A percentile compares a stretch with the other conserved stretches of the same genome.
These are phyloP conservation scores for Cyphomyrmex costatus DNA, from an alignment of 1,140 invertebrate genomes.

Conservation along the genomic window DNA sequence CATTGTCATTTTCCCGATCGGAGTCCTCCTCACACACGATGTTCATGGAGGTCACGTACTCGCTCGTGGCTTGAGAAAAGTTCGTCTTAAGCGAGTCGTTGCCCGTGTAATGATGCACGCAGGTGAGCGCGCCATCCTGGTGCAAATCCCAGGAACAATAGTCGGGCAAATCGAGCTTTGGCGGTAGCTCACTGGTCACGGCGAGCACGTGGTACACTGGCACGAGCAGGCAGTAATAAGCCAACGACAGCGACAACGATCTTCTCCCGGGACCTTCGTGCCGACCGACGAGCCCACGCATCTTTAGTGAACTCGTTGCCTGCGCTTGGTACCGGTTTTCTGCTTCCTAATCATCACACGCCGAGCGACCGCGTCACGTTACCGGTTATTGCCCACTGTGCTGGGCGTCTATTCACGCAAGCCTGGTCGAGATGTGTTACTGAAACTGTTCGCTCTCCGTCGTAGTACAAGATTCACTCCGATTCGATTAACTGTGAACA, in stretches of 20 bases:
- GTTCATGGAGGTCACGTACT: slow-evolving; percentile 93
- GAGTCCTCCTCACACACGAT: slow-evolving; percentile 90
- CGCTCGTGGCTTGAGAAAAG: slow-evolving; percentile 94
- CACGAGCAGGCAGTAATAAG: slow-evolving; percentile 73
- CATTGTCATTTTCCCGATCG: slow-evolving; percentile 56
- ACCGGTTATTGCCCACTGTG: slow-evolving; percentile 5
- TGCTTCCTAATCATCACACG: slow-evolving; percentile 56
- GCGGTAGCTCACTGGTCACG: slow-evolving; percentile 87
- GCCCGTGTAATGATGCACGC: slow-evolving; percentile 92
- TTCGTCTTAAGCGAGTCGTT: slow-evolving; percentile 95
- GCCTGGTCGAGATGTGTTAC: not conserved
- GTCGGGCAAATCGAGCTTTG: slow-evolving; percentile 93
- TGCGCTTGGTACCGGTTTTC: slow-evolving; percentile 64
- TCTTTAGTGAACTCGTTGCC: slow-evolving; percentile 75
- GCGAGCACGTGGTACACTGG: slow-evolving; percentile 79
- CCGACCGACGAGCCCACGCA: slow-evolving; percentile 73
- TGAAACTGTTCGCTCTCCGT: not conserved
- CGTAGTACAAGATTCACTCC: slow-evolving; percentile 13
- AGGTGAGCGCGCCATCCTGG: slow-evolving; percentile 92
- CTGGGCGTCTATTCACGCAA: slow-evolving; percentile 5
- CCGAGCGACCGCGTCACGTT: slow-evolving; percentile 41
- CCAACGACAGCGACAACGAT: slow-evolving; percentile 73
- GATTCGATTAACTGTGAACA: slow-evolving; percentile 7
- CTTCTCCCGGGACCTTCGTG: slow-evolving; percentile 65
- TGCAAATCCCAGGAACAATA: slow-evolving; percentile 92